Evolutionary conservation across 2,888 invertebrate species (phyloP).

Genomic region (Ophion ventricosus): DNA sequence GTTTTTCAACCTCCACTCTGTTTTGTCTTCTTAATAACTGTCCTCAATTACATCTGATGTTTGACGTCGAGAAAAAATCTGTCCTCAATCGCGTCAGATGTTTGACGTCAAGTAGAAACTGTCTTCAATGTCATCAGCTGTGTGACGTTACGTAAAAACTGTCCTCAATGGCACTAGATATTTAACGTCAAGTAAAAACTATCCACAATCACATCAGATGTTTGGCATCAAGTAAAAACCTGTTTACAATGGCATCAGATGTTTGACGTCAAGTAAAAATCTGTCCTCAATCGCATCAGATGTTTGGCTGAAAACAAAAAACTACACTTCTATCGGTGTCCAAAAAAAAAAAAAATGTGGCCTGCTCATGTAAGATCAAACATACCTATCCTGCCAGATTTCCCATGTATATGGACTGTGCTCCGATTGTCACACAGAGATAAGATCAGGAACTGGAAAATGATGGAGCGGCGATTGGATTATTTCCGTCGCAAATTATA

Average conservation of each 20-base stretch:
- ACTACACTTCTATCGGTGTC: not conserved
- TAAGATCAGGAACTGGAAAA: constrained; percentile 58
- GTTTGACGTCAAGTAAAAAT: not conserved
- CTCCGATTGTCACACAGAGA: constrained; percentile 16
- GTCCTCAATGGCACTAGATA: too few relatives aligned
- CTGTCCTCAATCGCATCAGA: not conserved
- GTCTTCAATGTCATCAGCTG: too few relatives aligned
- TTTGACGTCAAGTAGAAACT: too few relatives aligned
- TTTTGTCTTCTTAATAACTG: not conserved
- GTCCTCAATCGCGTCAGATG: too few relatives aligned
- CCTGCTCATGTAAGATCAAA: not conserved
- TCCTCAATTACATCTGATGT: not conserved
- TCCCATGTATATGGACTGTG: not conserved
- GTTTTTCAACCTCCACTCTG: not conserved
- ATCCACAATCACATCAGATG: not conserved
- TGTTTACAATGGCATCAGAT: not conserved
- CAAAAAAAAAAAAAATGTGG: not conserved
- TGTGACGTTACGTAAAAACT: too few relatives aligned
- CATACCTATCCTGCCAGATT: not conserved
- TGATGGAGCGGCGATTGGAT: constrained; percentile 58
- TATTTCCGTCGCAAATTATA: constrained; percentile 52
- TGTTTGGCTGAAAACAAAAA: not conserved
- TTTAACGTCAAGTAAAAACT: not conserved
- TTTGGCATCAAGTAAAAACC: not conserved
- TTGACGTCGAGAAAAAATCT: too few relatives aligned